Conservation (phyloP, 2,888 invertebrate genomes). For the Polyommatus iphigenia region DNA sequence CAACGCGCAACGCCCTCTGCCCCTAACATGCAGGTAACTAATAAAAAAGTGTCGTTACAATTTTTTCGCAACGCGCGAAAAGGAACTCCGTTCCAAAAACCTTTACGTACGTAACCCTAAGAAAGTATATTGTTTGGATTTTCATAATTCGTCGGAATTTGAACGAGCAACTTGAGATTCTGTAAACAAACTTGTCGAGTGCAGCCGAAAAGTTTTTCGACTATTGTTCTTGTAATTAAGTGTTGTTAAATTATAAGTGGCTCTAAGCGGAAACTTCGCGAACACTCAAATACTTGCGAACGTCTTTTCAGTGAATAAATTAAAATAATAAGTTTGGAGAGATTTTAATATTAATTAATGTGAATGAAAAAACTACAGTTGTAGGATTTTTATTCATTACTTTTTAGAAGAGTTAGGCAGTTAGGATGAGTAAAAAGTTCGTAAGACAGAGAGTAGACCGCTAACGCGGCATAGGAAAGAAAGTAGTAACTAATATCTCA, state of each 20-base stretch:
- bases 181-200: slow-evolving; percentile 11
- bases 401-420: no score
- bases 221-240: slow-evolving; percentile 15
- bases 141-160: background rate
- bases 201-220: slow-evolving; percentile 8
- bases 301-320: background rate
- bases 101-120: no score
- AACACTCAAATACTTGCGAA: background rate
- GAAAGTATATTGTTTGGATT: background rate
- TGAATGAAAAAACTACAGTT: background rate
- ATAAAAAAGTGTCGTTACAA: no score
- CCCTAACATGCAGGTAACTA: no score
- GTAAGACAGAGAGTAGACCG: no score
- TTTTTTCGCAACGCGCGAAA: no score
- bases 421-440: no score
- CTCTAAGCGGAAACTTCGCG: background rate
- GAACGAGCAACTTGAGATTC: background rate
- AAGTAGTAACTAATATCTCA: no score
- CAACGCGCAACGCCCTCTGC: no score
- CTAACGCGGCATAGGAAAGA: no score
- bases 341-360: background rate
- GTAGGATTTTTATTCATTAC: no score
- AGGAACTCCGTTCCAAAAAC: no score
- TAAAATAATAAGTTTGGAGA: background rate
- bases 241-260: slow-evolving; percentile 2